phyloP scores from a whole-genome alignment of 1,140 invertebrate species.

The Temnothorax longispinosus region DNA sequence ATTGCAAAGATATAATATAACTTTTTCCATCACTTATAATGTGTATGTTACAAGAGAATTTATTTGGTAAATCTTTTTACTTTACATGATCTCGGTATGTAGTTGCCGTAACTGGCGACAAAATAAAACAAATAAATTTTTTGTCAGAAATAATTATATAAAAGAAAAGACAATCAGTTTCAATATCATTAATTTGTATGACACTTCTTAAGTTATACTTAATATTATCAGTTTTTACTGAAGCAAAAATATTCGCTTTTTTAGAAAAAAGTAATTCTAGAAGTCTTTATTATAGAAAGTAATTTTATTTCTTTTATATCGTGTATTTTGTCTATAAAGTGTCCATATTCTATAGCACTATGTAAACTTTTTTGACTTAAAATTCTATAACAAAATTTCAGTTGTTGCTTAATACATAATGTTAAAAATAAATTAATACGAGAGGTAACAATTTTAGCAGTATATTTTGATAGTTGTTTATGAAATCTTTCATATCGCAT shows the following conservation, averaged over 20 bases:
- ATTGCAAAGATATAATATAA: neutral
- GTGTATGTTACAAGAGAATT: neutral
- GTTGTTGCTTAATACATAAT: neutral
- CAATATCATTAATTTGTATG: neutral
- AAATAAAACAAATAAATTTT: neutral
- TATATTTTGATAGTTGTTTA: neutral
- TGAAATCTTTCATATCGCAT: constrained; percentile 11
- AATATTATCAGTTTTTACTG: neutral
- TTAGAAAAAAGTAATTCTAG: neutral
- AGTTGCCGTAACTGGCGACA: neutral
- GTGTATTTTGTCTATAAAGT: neutral
- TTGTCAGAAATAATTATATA: too few relatives aligned
- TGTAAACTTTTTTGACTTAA: neutral
- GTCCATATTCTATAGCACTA: neutral
- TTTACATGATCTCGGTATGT: neutral
- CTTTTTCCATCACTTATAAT: neutral
- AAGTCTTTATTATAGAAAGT: neutral
- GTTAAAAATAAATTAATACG: neutral
- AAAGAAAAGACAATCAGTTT: neutral
- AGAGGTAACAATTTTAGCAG: too few relatives aligned
- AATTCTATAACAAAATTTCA: neutral
- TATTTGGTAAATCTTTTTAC: neutral
- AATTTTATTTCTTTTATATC: constrained; percentile 11
- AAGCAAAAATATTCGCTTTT: neutral
- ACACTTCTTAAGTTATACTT: neutral